Base-by-base conservation (phyloP, 2,113 vertebrate species). In the Melanocharis versteri region DNA sequence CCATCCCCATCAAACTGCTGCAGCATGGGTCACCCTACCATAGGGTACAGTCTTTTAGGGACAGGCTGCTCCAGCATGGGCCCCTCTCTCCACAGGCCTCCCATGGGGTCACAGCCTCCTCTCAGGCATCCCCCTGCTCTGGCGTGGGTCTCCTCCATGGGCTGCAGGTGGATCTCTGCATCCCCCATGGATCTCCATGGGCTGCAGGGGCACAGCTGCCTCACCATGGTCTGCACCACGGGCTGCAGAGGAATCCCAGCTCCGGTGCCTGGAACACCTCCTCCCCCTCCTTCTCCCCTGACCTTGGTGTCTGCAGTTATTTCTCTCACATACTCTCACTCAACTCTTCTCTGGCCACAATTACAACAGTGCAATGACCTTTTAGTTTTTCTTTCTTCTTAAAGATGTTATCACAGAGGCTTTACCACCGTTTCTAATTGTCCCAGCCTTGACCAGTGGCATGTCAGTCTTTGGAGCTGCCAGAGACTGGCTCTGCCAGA, bases 341-440 rank as follows among this genome's bases (percentile, higher is more conserved):
- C 30, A 0, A 0, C 39, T 42, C 16, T 39, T 61, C 58, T 61
- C 51, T n/a, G 70, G 51, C 13, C 1, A 1, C 30, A 54, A 28
- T 56, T 73, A 44, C 39, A 56, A n/a, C 18, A 11, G 31, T 4
- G 3, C 39, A 56, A 44, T 6, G 6, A 54, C 39, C 13, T 37
- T 48, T 28, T 15, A 4, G 9, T 48, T 69, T 22, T 26, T 11
- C 39, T 40, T 40, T 30, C 30, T 42, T 42, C 24, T 15, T 7
- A 57, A 57, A 57, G 13, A 15, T 4, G 4, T 35, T 57, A 44
- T 13, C 24, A 35, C 24, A 73, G 51, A 73, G 40, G 24, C 0
- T 0, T 35, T 7, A 22, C 33, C 71, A 45, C 26, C 40, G 28
- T 57, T 45, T 57, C 53, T 45, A 57, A 22, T 17, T n/a, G 39